Evolutionary conservation across 2,888 invertebrate species (phyloP).

Genomic region (Asteroscopus sphinx): DNA sequence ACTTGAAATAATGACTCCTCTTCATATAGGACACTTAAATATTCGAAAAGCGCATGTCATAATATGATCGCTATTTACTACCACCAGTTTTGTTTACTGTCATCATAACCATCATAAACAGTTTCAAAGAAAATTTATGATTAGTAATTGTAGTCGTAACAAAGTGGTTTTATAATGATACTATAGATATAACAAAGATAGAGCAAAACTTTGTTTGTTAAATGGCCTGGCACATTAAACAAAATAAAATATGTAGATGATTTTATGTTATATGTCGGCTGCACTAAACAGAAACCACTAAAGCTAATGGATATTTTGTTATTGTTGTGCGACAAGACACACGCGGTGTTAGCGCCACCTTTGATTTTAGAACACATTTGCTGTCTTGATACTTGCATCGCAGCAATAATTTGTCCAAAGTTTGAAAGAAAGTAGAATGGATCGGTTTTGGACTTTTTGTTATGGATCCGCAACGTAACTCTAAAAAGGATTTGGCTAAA

Average conservation of each 20-base stretch:
- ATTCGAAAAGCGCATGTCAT: conserved; percentile 69
- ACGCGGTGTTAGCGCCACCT: conserved; percentile 87
- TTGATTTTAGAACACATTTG: conserved; percentile 40
- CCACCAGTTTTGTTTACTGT: conserved; percentile 52
- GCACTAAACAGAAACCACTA: conserved; percentile 77
- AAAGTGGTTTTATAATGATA: conserved; percentile 39
- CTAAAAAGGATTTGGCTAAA: too few species aligned
- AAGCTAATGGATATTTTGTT: conserved; percentile 90
- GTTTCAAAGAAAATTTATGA: conserved; percentile 73
- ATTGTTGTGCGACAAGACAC: conserved; percentile 87
- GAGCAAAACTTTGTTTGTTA: conserved; percentile 28
- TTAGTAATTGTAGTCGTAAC: conserved; percentile 54
- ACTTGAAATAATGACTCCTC: conserved; percentile 6
- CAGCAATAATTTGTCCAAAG: not conserved
- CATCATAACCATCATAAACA: conserved; percentile 51
- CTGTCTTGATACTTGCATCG: conserved; percentile 67
- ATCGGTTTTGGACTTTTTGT: too few species aligned
- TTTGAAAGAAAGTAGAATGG: too few species aligned
- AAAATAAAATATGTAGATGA: conserved; percentile 53
- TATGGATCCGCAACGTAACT: too few species aligned
- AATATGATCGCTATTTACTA: conserved; percentile 64
- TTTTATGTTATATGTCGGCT: conserved; percentile 56
- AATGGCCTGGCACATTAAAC: conserved; percentile 42
- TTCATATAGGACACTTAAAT: conserved; percentile 32
- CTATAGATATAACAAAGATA: conserved; percentile 21